Base-by-base conservation (phyloP, 2,797 vertebrate species). In the Clarias fuscus region DNA sequence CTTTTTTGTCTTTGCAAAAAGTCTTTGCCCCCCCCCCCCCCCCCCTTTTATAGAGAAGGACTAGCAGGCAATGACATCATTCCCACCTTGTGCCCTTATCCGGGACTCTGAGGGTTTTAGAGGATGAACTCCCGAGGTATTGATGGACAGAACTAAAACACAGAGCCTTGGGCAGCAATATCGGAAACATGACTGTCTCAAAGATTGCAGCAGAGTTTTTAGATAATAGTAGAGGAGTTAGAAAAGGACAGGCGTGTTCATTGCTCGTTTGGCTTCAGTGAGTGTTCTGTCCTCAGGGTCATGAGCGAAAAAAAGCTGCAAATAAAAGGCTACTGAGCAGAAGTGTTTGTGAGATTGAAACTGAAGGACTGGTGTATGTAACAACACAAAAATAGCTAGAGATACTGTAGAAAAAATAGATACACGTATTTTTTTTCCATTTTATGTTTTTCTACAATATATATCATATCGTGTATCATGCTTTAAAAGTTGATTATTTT, bases 131-230 rank as follows among this genome's bases (percentile, higher is more conserved):
- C 30, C 10, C 10, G 5, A 61, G 75, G 59, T 30, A 2, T 13
- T 77, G 75, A 77, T 59, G 56, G 75, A 77, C 56, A 33, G 75
- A 77, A 20, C 75, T 77, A 59, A 78, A 61, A 61, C 76, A 37
- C 76, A 22, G 58, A 22, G 27, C 27, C 58, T 77, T 53, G 43
- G 56, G 53, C 53, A 77, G 75, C n/a, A 77, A 22, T 59, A 33
- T 11, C 20, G 27, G 18, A 27, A 77, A 59, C 27, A 76, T 17
- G 3, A 76, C 7, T 7, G 73, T 76, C 73, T 76, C 2, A 11
- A 27, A 77, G 30, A 61, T 78, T 4, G 8, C 7, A 33, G 76
- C 56, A 22, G 5, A 61, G 76, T 61, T 61, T 78, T 78, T 59
- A 11, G 59, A 59, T 37, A 33, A 78, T 37, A 53, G 8, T 78